Conservation (phyloP, 1,140 invertebrate species). For the Magallana angulata region DNA sequence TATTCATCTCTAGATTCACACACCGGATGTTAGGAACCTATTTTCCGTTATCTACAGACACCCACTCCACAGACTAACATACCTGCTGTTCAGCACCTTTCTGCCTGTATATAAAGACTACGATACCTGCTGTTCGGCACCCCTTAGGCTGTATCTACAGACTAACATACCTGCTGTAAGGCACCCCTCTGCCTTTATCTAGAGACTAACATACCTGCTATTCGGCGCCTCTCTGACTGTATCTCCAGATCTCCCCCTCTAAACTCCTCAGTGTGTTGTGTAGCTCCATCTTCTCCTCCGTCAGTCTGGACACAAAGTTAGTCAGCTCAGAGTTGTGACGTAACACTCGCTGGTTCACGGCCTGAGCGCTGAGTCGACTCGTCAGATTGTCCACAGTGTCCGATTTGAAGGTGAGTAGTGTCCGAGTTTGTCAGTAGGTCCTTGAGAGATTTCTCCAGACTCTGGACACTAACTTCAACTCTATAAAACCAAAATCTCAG, state of each 20-base stretch:
- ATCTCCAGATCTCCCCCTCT: conserved; percentile 69
- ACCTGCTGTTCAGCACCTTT: conserved; percentile 54
- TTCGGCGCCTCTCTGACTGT: conserved; percentile 60
- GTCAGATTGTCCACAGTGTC: conserved; percentile 30
- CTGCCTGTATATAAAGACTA: conserved; percentile 41
- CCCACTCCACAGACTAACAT: too few species aligned
- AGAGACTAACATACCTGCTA: conserved; percentile 51
- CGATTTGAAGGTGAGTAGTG: conserved; percentile 55
- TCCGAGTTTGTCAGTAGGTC: conserved; percentile 64
- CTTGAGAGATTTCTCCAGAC: conserved; percentile 56
- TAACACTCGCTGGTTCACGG: conserved; percentile 67
- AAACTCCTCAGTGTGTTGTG: conserved; percentile 65
- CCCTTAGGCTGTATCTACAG: conserved; percentile 64
- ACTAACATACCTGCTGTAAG: conserved; percentile 25
- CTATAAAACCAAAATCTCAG: too few species aligned
- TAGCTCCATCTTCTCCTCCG: conserved; percentile 73
- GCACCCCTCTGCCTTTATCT: conserved; percentile 59
- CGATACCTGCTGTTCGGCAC: conserved; percentile 59
- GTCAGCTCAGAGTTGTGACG: conserved; percentile 72
- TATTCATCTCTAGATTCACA: too few species aligned
- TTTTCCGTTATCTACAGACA: conserved; percentile 55
- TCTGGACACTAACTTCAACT: not conserved
- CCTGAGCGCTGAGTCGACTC: conserved; percentile 43
- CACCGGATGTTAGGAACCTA: conserved; percentile 45
- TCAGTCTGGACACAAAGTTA: conserved; percentile 67